Evolutionary conservation across 2,113 vertebrate species (phyloP), one percentile per base, ranked within the genome.

Genomic region (Oxyruncus cristatus): DNA sequence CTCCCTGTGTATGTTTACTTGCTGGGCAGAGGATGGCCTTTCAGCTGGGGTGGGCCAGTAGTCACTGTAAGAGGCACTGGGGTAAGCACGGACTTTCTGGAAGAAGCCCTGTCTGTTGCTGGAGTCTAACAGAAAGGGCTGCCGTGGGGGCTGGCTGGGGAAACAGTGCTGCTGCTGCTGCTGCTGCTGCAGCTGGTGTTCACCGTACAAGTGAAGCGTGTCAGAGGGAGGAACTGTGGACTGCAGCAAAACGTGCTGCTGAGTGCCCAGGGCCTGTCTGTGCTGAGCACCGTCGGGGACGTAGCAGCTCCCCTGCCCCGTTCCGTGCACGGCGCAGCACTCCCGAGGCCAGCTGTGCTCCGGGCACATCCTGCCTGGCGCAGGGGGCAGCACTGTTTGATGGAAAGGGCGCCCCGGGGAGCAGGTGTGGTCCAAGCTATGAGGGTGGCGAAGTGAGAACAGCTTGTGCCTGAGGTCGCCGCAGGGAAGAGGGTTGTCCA

Each of bases 271-370:
- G 17, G 4, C 41, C 30, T 33, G 76, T 4, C n/a, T 23, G 52
- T 67, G 68, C 68, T 20, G 82, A 71, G 80, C 66, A 6, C 32
- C 17, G 0, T 6, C 3, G 7, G 39, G 63, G 27, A 5, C 0
- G 1, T 1, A 53, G 46, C 0, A 1, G 91, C 27, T 92, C 39
- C 93, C 11, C 65, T 14, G 81, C 0, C 6, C 33, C 0, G 17
- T 2, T 9, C 66, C 2, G 0, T 13, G 91, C 30, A 0, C 11
- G 0, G 17, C 5, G 0, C 4, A 41, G 62, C 5, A 1, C 14
- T 74, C 53, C 65, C 0, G 71, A 27, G 91, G 26, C 93, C 93
- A 81, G 44, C 72, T 0, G 30, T 2, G 44, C 8, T 55, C 80
- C 1, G 68, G 19, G 73, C 52, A 1, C 62, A 32, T 35, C 63